These are phyloP conservation scores for Drosophila hamatofila DNA, from an alignment of 2,888 invertebrate species.

Conservation along the genomic window DNA sequence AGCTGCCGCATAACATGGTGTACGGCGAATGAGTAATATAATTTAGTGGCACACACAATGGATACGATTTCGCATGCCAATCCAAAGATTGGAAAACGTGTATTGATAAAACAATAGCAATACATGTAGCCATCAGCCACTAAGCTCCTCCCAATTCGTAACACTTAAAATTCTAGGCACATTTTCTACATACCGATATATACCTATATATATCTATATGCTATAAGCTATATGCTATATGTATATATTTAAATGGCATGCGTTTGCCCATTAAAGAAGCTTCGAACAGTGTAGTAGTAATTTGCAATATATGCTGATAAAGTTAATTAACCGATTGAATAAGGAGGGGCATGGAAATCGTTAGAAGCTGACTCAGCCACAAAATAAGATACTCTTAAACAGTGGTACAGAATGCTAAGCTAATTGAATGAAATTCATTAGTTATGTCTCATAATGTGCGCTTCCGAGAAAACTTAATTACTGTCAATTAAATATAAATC, in stretches of 20 bases:
- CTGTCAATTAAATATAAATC: constrained; percentile 14
- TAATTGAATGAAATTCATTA: constrained; percentile 25
- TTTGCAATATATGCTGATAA: constrained; percentile 68
- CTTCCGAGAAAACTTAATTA: constrained; percentile 23
- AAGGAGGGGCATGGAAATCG: constrained; percentile 62
- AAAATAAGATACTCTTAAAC: constrained; percentile 52
- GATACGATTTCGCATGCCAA: constrained; percentile 34
- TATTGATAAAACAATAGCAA: constrained; percentile 61
- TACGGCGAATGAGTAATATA: constrained; percentile 38
- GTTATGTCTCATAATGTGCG: neutral
- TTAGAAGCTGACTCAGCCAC: constrained; percentile 76
- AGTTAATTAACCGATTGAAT: constrained; percentile 70
- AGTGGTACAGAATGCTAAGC: constrained; percentile 41
- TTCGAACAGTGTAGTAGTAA: constrained; percentile 27
- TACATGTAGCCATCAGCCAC: constrained; percentile 32
- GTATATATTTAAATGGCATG: constrained; percentile 40
- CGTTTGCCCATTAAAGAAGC: constrained; percentile 52
- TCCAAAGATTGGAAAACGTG: constrained; percentile 17
- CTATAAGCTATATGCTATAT: neutral
- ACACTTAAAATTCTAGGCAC: constrained; percentile 68
- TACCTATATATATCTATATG: constrained; percentile 20
- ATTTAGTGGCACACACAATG: constrained; percentile 25
- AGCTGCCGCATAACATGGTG: constrained; percentile 50
- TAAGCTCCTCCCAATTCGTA: constrained; percentile 18
- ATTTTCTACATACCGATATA: constrained; percentile 20